Base-by-base conservation (phyloP, 2,113 vertebrate genomes). In the Melanerpes aurifrons region DNA sequence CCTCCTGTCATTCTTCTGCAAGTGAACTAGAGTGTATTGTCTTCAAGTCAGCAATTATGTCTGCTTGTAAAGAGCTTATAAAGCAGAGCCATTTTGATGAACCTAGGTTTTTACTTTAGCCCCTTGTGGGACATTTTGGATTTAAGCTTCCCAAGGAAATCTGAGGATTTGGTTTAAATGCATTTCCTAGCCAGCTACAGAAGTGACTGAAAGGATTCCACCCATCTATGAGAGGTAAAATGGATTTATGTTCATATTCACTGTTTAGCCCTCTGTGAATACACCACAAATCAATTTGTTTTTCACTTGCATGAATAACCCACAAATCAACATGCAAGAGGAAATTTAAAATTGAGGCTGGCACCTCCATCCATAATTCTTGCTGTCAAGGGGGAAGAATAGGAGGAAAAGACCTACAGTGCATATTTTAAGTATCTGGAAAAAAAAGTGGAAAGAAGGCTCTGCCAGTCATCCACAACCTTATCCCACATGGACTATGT, bases 321-420 rank as follows among this genome's bases (percentile, higher is more conserved):
- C 87, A 91, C 91, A 92, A 93, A 91, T 91, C 91, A 93, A 88
- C 66, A 54, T 0, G 16, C 48, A 86, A 76, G 54, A 92, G 85
- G 91, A 96, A 94, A 93, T 91, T 86, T 72, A 31, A 79, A 90
- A 58, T 50, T 86, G 58, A 90, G 76, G 66, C 73, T 90, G 86
- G 93, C 80, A 95, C 70, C 87, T 90, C 59, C 82, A 75, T 78
- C 87, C 76, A 83, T 94, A 93, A 91, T 81, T 95, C 40, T 58
- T 0, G 0, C 45, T 70, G 76, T 88, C 82, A 77, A 80, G 10
- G 10, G 43, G 48, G 29, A 94, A 96, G 82, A 94, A 95, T 71
- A 85, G 93, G 31, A 87, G 85, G 87, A 95, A 96, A 95, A 94
- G 85, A 89, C 85, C 79, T 64, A 91, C 92, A 91, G 73, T 76